phyloP scores from a whole-genome alignment of 2,113 vertebrate species.

The Crotalus horridus region DNA sequence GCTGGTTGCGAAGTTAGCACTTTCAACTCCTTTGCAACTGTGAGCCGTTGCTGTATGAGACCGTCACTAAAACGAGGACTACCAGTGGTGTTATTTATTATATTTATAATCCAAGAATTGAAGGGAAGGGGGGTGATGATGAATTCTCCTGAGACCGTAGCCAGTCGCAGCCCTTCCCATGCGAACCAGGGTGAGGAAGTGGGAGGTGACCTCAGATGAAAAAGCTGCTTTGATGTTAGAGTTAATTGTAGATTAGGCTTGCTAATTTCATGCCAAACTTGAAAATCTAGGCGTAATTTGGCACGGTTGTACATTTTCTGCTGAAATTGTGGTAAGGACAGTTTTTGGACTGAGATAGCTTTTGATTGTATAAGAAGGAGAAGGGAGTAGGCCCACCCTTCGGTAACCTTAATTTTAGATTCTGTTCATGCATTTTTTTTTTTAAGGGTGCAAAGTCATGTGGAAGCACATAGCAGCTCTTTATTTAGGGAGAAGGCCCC shows the following conservation, averaged over 20 bases:
- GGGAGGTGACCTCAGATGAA: background rate
- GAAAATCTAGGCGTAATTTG: background rate
- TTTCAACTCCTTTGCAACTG: background rate
- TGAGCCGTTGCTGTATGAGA: background rate
- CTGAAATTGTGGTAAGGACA: background rate
- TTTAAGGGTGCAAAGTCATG: background rate
- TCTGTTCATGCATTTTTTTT: background rate
- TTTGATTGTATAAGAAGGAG: background rate
- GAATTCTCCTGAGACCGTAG: background rate
- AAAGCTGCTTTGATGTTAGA: background rate
- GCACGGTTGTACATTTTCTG: background rate
- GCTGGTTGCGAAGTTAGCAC: background rate
- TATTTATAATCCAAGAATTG: background rate
- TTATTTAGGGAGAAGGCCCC: background rate
- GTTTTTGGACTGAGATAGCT: background rate
- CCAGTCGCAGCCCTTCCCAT: background rate
- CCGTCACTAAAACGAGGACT: background rate
- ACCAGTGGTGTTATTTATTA: background rate
- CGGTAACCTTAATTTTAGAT: background rate
- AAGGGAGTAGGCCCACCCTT: background rate
- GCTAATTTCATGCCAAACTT: background rate
- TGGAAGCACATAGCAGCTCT: background rate
- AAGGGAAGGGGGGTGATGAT: background rate
- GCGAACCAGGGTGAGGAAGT: background rate
- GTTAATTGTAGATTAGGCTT: background rate